Evolutionary conservation across 2,888 invertebrate genomes (phyloP).

Genomic region (Byasa hedistus): DNA sequence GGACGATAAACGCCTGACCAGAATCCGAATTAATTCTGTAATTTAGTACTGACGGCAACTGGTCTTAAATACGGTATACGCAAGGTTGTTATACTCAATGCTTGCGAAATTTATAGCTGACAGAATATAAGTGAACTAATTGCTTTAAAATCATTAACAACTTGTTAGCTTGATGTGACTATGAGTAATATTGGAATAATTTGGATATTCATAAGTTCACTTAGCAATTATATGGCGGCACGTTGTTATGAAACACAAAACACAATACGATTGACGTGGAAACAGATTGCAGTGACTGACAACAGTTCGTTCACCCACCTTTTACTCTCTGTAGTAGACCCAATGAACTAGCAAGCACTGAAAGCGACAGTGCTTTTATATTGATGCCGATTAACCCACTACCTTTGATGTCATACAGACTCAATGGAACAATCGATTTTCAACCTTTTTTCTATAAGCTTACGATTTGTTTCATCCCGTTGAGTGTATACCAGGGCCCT

Average conservation of each 20-base stretch:
- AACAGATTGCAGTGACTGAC: conserved; percentile 42
- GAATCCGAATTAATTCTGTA: conserved; percentile 47
- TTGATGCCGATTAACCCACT: conserved; percentile 70
- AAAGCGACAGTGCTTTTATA: conserved; percentile 76
- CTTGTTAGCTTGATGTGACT: background rate
- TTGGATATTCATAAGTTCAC: conserved; percentile 13
- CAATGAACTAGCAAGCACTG: conserved; percentile 70
- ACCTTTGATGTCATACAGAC: conserved; percentile 58
- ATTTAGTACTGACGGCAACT: conserved; percentile 27
- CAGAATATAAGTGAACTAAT: too few relatives aligned
- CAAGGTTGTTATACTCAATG: conserved; percentile 16
- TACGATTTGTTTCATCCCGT: conserved; percentile 38
- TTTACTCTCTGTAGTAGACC: conserved; percentile 68
- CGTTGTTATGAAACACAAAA: conserved; percentile 41
- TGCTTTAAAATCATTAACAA: conserved; percentile 1
- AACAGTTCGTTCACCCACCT: conserved; percentile 70
- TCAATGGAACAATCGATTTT: conserved; percentile 50
- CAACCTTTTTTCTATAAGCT: conserved; percentile 45
- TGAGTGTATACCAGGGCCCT: conserved; percentile 36
- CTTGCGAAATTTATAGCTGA: conserved; percentile 3
- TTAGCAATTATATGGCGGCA: conserved; percentile 8
- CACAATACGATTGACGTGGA: conserved; percentile 45
- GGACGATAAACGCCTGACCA: conserved; percentile 48
- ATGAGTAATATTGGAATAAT: background rate
- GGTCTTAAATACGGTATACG: conserved; percentile 7